Evolutionary conservation across 2,888 invertebrate species (phyloP).

Genomic region (Deilephila porcellus): DNA sequence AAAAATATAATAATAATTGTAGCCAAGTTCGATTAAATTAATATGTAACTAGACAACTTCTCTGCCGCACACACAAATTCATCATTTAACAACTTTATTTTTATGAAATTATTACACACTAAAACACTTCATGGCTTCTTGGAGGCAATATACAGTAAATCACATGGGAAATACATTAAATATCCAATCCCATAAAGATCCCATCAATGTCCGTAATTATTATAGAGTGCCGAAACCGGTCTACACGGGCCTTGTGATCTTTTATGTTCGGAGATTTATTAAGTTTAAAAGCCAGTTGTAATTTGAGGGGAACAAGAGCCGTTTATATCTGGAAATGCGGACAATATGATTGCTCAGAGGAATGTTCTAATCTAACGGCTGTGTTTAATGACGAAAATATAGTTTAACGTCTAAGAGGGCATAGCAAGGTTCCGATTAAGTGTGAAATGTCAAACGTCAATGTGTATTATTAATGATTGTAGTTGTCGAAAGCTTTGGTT

Average conservation of each 20-base stretch:
- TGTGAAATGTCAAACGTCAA: too few species aligned
- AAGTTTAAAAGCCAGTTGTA: constrained; percentile 22
- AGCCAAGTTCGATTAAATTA: too few species aligned
- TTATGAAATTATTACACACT: background rate
- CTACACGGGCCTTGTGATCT: background rate
- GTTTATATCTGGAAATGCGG: constrained; percentile 1
- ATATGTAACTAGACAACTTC: background rate
- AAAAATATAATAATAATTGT: too few species aligned
- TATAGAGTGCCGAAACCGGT: constrained; percentile 25
- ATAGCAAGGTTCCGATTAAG: too few species aligned
- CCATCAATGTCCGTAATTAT: constrained; percentile 22
- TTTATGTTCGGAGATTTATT: constrained; percentile 25
- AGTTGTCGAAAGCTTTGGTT: too few species aligned
- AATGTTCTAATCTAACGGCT: too few species aligned
- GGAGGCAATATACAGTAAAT: constrained; percentile 11
- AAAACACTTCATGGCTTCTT: background rate
- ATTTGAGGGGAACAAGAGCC: constrained; percentile 17
- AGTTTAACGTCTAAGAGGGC: background rate
- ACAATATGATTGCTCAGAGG: background rate
- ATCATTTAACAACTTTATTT: background rate
- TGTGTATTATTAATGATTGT: too few species aligned
- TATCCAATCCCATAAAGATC: constrained; percentile 26
- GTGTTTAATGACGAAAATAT: background rate
- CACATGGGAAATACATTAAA: constrained; percentile 17
- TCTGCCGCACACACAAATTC: background rate